phyloP scores from a whole-genome alignment of 2,797 vertebrate genomes.

The Graptemys geographica region DNA sequence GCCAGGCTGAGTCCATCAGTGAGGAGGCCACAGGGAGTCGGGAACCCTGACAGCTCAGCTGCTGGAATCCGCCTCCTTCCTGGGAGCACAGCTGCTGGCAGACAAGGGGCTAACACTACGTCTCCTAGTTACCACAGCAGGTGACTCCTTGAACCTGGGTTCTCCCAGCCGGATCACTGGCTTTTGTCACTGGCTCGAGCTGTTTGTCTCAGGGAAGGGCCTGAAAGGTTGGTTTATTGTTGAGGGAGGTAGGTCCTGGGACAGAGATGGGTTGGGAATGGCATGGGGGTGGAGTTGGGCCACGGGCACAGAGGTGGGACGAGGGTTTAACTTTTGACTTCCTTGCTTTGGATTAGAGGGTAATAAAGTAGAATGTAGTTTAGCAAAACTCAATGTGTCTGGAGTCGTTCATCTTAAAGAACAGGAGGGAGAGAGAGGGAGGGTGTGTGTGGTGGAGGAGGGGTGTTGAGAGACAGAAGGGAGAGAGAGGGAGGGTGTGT shows the following conservation, averaged over 20 bases:
- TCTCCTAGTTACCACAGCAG: neutral
- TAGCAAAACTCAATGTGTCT: neutral
- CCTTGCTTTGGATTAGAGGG: neutral
- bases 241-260: neutral
- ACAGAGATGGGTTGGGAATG: neutral
- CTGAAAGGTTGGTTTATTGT: neutral
- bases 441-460: accelerated
- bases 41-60: neutral
- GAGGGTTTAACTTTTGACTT: neutral
- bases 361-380: neutral
- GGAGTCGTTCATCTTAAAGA: accelerated
- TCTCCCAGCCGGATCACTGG: neutral
- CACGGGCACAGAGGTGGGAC: neutral
- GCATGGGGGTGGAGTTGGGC: neutral
- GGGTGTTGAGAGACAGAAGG: no score
- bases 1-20: no score
- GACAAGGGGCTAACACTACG: neutral
- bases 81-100: neutral
- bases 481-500: no score
- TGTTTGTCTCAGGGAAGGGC: neutral
- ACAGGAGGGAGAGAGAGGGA: no score
- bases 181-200: neutral
- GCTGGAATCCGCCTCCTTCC: neutral
- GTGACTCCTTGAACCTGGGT: neutral
- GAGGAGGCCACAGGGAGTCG: neutral